phyloP scores from a whole-genome alignment of 2,113 vertebrate species.

The Elephas maximus region DNA sequence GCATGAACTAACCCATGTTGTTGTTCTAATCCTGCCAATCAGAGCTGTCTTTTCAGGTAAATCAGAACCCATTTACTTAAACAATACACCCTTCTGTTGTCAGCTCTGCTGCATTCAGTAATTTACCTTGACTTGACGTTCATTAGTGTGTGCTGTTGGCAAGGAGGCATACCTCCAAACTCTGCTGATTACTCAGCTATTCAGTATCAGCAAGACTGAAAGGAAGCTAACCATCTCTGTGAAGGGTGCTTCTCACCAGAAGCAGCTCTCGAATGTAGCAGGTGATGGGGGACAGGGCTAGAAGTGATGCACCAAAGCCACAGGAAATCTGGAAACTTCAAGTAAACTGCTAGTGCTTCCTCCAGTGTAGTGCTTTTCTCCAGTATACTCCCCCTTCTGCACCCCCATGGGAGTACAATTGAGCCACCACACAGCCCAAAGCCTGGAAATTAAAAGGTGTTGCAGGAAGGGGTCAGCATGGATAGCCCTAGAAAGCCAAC shows the following conservation, averaged over 20 bases:
- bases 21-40: neutral
- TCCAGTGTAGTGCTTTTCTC: neutral
- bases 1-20: neutral
- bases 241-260: neutral
- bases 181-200: neutral
- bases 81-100: slow-evolving; percentile 56
- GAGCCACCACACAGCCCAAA: neutral
- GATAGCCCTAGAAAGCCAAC: neutral
- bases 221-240: neutral
- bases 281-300: neutral
- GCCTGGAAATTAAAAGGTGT: neutral
- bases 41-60: slow-evolving; percentile 55
- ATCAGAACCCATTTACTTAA: slow-evolving; percentile 19
- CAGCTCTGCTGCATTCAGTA: slow-evolving; percentile 3
- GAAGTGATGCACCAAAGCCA: neutral
- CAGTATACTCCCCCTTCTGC: neutral
- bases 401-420: neutral
- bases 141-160: slow-evolving; percentile 23
- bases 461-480: neutral
- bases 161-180: slow-evolving; percentile 30
- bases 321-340: neutral
- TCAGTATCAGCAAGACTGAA: neutral
- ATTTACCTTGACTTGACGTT: slow-evolving; percentile 58
- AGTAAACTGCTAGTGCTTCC: neutral
- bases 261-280: neutral